A percentile compares a stretch with the other conserved stretches of the same genome.
These are phyloP conservation scores for Adoxophyes honmai DNA, from an alignment of 1,140 invertebrate species.

Conservation along the genomic window DNA sequence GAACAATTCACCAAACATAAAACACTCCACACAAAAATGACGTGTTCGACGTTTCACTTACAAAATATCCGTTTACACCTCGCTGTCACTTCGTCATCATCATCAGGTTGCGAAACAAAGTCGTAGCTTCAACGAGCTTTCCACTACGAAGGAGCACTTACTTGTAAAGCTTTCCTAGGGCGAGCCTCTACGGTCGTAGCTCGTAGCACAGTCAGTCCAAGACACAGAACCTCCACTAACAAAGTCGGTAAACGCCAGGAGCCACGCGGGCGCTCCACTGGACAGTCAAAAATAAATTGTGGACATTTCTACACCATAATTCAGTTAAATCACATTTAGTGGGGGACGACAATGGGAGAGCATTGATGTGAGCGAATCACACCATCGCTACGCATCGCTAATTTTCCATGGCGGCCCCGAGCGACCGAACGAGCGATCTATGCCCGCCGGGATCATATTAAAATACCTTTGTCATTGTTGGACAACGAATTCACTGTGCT, in stretches of 20 bases:
- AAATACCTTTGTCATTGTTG: constrained; percentile 16
- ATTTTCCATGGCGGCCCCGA: constrained; percentile 57
- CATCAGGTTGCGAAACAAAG: neutral
- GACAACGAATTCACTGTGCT: constrained; percentile 12
- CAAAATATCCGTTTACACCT: neutral
- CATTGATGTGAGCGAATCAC: constrained; percentile 70
- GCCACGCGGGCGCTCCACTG: constrained; percentile 45
- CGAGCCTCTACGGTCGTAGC: constrained; percentile 31
- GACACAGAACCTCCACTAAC: constrained; percentile 33
- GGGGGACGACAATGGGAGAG: constrained; percentile 70
- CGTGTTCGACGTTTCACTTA: too few relatives aligned
- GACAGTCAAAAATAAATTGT: constrained; percentile 64
- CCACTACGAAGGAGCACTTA: constrained; percentile 34
- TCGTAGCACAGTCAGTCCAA: constrained; percentile 43
- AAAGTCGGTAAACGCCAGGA: neutral
- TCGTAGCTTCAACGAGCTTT: constrained; percentile 6
- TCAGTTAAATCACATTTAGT: constrained; percentile 72
- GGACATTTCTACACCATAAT: constrained; percentile 65
- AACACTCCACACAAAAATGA: too few relatives aligned
- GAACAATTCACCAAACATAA: too few relatives aligned
- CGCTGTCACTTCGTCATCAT: neutral
- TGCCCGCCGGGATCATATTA: constrained; percentile 14
- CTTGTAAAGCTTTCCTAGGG: constrained; percentile 41
- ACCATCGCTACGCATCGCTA: constrained; percentile 65
- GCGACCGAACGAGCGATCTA: constrained; percentile 37